phyloP scores from a whole-genome alignment of 2,113 vertebrate genomes.

The Pedionomus torquatus region DNA sequence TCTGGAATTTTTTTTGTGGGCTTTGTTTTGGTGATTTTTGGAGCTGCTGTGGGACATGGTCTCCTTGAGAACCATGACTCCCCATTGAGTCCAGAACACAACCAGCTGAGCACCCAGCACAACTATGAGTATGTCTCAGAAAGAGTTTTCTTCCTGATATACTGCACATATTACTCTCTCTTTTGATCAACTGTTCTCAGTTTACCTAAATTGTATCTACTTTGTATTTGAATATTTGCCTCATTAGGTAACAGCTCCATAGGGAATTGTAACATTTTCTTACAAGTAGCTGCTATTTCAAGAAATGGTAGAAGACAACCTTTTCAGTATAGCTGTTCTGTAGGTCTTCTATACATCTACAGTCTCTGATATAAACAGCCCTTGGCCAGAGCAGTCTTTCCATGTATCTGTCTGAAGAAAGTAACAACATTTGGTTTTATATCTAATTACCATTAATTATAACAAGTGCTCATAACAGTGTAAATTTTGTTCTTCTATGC shows the following conservation, averaged over 20 bases:
- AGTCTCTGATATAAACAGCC: neutral
- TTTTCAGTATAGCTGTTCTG: neutral
- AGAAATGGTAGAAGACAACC: neutral
- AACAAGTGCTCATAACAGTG: neutral
- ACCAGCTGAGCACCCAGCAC: accelerated
- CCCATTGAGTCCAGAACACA: neutral
- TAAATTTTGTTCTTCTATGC: neutral
- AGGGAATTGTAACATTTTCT: neutral
- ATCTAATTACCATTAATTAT: neutral
- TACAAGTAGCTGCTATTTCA: neutral
- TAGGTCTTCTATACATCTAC: neutral
- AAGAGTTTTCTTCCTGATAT: neutral
- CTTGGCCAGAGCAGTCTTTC: neutral
- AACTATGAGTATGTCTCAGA: neutral
- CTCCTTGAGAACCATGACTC: neutral
- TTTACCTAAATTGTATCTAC: neutral
- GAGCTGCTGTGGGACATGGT: neutral
- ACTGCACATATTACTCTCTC: neutral
- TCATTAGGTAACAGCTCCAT: neutral
- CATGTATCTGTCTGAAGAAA: neutral
- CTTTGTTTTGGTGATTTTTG: too few species aligned
- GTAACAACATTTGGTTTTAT: neutral
- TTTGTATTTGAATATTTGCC: neutral
- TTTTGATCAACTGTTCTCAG: neutral
- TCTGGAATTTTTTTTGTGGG: neutral